Evolutionary conservation across 2,113 vertebrate genomes (phyloP).

Genomic region (Centropristis striata): DNA sequence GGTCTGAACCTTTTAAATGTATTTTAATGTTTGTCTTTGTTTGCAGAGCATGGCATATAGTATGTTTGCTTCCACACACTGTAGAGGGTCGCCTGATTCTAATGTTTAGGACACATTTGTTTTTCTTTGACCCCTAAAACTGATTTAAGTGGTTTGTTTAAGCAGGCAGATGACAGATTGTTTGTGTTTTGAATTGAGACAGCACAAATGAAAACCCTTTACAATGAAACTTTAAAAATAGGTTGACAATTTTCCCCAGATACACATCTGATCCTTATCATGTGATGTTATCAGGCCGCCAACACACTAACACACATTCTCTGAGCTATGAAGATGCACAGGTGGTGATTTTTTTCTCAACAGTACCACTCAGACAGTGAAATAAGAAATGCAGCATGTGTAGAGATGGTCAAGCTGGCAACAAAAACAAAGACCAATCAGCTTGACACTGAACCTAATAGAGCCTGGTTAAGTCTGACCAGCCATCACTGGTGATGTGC

Average conservation of each 20-base stretch:
- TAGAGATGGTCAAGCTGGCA: not conserved
- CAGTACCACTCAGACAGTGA: no score
- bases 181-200: conserved; percentile 12
- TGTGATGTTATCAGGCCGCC: not conserved
- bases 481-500: no score
- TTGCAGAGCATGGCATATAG: conserved; percentile 36
- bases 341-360: not conserved
- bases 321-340: not conserved
- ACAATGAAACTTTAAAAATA: conserved; percentile 14
- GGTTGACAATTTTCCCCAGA: no score
- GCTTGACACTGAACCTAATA: not conserved
- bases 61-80: conserved; percentile 25
- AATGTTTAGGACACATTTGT: conserved; percentile 4
- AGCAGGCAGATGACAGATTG: conserved; percentile 1
- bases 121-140: conserved; percentile 19
- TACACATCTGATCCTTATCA: not conserved
- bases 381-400: not conserved
- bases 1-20: conserved; percentile 53
- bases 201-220: conserved; percentile 45
- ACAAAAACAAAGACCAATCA: no score
- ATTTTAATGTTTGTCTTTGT: conserved; percentile 30
- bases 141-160: conserved; percentile 16
- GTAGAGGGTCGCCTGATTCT: conserved; percentile 39
- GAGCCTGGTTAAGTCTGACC: not conserved
- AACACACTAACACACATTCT: not conserved